phyloP scores from a whole-genome alignment of 2,888 invertebrate species.

The Lithosia quadra region DNA sequence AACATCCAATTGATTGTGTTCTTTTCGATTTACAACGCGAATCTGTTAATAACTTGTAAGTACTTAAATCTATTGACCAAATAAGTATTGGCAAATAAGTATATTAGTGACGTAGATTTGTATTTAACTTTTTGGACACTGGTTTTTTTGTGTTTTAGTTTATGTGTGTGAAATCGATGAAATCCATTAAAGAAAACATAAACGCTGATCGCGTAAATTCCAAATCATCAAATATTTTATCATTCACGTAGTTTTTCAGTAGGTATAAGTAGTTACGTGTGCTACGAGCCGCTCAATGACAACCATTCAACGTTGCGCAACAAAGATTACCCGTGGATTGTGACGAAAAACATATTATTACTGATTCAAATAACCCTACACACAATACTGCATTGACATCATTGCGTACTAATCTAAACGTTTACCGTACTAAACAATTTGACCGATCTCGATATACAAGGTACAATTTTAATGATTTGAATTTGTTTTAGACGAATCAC shows the following conservation, averaged over 20 bases:
- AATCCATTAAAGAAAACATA: too few relatives aligned
- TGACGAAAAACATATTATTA: slow-evolving; percentile 69
- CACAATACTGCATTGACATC: slow-evolving; percentile 45
- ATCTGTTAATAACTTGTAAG: neutral
- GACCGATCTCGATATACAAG: slow-evolving; percentile 18
- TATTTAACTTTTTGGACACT: neutral
- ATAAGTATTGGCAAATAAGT: too few relatives aligned
- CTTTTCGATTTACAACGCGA: neutral
- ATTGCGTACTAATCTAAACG: slow-evolving; percentile 43
- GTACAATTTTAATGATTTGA: slow-evolving; percentile 24
- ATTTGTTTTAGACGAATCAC: slow-evolving; percentile 13
- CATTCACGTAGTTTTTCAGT: slow-evolving; percentile 6
- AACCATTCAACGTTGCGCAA: slow-evolving; percentile 71
- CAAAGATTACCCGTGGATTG: slow-evolving; percentile 70
- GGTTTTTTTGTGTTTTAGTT: neutral
- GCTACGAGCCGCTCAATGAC: slow-evolving; percentile 60
- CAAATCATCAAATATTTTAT: neutral
- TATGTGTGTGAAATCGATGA: neutral
- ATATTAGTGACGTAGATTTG: neutral
- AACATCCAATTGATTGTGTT: neutral
- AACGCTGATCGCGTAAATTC: neutral
- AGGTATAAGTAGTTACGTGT: slow-evolving; percentile 27
- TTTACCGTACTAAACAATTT: slow-evolving; percentile 27
- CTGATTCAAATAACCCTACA: slow-evolving; percentile 57
- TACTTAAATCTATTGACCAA: neutral